Percentiles rank a stretch among this genome's conserved stretches.
These are phyloP conservation scores for Tachina grossa DNA, from an alignment of 2,888 invertebrate genomes.

Conservation along the genomic window DNA sequence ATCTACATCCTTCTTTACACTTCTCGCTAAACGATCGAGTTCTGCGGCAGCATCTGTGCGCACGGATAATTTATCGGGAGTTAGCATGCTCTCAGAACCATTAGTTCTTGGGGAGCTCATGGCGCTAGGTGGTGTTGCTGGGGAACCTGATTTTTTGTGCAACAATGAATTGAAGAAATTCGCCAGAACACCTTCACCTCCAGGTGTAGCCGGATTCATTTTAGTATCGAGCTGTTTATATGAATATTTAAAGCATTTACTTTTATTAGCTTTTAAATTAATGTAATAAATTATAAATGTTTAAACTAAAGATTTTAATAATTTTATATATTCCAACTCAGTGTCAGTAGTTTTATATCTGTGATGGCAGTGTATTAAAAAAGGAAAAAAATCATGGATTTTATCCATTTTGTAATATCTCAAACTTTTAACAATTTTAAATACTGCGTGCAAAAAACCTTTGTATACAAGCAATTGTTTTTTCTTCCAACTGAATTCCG, in stretches of 20 bases:
- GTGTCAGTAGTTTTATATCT: too few relatives aligned
- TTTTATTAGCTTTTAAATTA: not conserved
- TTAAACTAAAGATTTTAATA: too few relatives aligned
- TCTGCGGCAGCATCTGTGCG: conserved; percentile 96
- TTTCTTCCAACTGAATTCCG: too few relatives aligned
- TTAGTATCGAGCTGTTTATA: conserved; percentile 86
- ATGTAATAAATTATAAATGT: not conserved
- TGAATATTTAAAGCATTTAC: not conserved
- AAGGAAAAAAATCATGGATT: too few relatives aligned
- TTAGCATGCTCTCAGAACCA: conserved; percentile 79
- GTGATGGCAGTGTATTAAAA: too few relatives aligned
- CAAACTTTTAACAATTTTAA: too few relatives aligned
- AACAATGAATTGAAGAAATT: conserved; percentile 99
- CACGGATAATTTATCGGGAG: conserved; percentile 89
- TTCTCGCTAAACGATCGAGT: conserved; percentile 92
- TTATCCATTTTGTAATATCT: too few relatives aligned
- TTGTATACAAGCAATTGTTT: too few relatives aligned
- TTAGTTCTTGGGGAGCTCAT: conserved; percentile 81
- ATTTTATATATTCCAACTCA: too few relatives aligned
- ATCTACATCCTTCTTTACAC: conserved; percentile 83
- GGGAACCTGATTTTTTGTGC: conserved; percentile 94
- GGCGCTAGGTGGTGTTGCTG: conserved; percentile 84
- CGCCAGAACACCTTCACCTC: conserved; percentile 96
- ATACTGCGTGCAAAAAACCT: too few relatives aligned
- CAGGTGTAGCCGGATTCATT: conserved; percentile 89